phyloP scores from a whole-genome alignment of 2,888 invertebrate species.

The Stegana nigrithorax region DNA sequence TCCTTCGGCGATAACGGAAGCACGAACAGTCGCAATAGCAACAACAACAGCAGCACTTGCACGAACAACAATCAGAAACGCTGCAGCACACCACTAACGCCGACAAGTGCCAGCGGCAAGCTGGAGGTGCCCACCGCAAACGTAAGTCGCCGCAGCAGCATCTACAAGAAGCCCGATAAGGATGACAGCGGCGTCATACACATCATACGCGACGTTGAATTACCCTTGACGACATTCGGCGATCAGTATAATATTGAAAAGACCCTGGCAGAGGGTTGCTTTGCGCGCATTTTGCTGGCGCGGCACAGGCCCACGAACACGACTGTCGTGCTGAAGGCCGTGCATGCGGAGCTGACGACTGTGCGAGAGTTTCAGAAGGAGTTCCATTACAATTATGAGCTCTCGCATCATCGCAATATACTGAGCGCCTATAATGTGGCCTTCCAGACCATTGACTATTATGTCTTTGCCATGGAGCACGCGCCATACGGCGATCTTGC shows the following conservation, averaged over 20 bases:
- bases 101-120: slow-evolving; percentile 54
- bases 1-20: slow-evolving; percentile 63
- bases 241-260: slow-evolving; percentile 76
- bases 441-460: slow-evolving; percentile 68
- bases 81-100: slow-evolving; percentile 61
- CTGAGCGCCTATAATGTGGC: slow-evolving; percentile 82
- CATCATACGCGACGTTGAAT: slow-evolving; percentile 70
- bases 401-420: slow-evolving; percentile 82
- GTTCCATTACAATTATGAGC: slow-evolving; percentile 81
- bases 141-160: slow-evolving; percentile 66
- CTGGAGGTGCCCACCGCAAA: slow-evolving; percentile 59
- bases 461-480: slow-evolving; percentile 78
- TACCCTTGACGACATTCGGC: slow-evolving; percentile 71
- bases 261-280: slow-evolving; percentile 77
- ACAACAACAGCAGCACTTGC: slow-evolving; percentile 65
- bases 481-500: slow-evolving; percentile 79
- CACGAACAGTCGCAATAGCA: slow-evolving; percentile 63
- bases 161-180: slow-evolving; percentile 66
- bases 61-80: slow-evolving; percentile 59
- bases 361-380: slow-evolving; percentile 79
- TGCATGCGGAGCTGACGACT: slow-evolving; percentile 73
- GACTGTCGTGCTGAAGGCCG: slow-evolving; percentile 77
- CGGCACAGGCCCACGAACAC: slow-evolving; percentile 73
- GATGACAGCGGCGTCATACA: slow-evolving; percentile 70
- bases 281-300: slow-evolving; percentile 77